Percentiles rank a stretch among this genome's conserved stretches.
These are phyloP conservation scores for Carterocephalus palaemon DNA, from an alignment of 2,888 invertebrate species.

Conservation along the genomic window DNA sequence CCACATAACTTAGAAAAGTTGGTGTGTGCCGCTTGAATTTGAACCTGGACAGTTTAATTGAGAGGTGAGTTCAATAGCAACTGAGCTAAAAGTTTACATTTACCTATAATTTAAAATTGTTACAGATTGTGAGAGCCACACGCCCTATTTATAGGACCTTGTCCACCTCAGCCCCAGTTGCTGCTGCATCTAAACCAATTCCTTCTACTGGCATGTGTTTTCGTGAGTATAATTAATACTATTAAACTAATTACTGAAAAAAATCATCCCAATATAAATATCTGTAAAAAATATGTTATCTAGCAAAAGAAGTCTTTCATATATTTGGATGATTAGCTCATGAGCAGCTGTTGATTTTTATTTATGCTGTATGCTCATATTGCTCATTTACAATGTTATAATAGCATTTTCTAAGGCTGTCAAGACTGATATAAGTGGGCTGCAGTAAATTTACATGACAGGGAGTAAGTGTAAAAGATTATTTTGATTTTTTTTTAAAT, in stretches of 20 bases:
- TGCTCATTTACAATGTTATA: no score
- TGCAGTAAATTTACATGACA: no score
- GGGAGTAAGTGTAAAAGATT: no score
- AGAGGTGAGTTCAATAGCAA: background rate
- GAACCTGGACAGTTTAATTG: no score
- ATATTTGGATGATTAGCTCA: no score
- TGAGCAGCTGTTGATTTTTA: no score
- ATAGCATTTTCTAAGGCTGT: no score
- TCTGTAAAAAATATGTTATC: background rate
- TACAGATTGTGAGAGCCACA: conserved; percentile 55
- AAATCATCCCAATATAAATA: background rate
- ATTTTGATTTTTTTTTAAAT: no score
- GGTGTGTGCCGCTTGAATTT: no score
- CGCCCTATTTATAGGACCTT: conserved; percentile 60
- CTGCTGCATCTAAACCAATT: conserved; percentile 56
- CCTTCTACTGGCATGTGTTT: conserved; percentile 64
- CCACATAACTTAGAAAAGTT: no score
- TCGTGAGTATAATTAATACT: conserved; percentile 43
- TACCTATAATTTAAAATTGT: conserved; percentile 16
- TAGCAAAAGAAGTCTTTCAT: background rate
- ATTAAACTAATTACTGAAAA: background rate
- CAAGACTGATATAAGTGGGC: no score
- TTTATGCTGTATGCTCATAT: no score
- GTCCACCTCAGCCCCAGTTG: conserved; percentile 51
- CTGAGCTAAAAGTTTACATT: background rate